phyloP scores from a whole-genome alignment of 2,113 vertebrate species.

The Lichenostomus cassidix region DNA sequence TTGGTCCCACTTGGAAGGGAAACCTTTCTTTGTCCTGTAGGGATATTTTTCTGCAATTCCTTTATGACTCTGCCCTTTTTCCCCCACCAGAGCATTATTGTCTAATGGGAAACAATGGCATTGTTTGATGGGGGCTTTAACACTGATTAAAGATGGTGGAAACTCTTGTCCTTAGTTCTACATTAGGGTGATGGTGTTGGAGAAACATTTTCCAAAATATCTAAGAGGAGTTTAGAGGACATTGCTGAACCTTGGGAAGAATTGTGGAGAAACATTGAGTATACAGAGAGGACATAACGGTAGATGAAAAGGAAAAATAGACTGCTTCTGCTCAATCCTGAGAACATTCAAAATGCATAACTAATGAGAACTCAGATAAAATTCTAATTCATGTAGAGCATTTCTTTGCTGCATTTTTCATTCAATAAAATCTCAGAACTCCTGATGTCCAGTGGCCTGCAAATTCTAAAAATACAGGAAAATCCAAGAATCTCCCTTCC shows the following conservation, averaged over 20 bases:
- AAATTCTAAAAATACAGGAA: constrained; percentile 3
- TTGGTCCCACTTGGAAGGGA: not conserved
- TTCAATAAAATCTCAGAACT: constrained; percentile 11
- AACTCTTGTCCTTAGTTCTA: not conserved
- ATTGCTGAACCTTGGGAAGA: not conserved
- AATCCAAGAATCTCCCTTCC: not conserved
- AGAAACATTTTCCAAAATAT: not conserved
- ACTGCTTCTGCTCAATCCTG: not conserved
- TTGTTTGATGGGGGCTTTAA: not conserved
- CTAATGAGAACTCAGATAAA: not conserved
- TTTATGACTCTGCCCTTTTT: not conserved
- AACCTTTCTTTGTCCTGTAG: not conserved
- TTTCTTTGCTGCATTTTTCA: not conserved
- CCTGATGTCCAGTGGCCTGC: not conserved
- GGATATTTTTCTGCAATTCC: not conserved
- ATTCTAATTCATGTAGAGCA: not conserved
- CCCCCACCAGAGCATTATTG: not conserved
- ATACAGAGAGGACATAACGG: not conserved
- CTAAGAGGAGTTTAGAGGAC: not conserved
- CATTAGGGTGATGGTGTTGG: not conserved
- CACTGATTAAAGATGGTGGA: not conserved
- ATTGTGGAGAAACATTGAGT: not conserved
- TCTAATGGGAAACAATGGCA: not conserved
- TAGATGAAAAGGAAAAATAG: not conserved
- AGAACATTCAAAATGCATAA: not conserved